Base-by-base conservation (phyloP, 1,140 invertebrate species). In the Listronotus oregonensis region DNA sequence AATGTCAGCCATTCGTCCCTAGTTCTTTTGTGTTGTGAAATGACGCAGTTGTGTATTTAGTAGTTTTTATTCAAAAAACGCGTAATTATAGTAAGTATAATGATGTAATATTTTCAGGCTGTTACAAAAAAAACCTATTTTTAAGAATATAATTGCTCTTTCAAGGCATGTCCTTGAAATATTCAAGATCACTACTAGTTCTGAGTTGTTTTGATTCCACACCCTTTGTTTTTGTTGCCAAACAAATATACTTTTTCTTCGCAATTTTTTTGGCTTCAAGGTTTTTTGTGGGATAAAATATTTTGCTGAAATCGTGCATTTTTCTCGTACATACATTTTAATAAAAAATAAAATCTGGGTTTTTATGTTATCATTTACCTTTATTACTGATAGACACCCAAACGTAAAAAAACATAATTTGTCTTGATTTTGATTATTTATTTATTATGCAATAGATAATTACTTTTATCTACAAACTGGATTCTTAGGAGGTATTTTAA, bases 171-270 rank as follows among this genome's bases (percentile, higher is more conserved):
- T n/a, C 60, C 61, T 63, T 63, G 61, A 54, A 31, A 43, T 39
- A 39, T 59, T 59, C 61, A 55, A 63, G 42, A 34, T 63, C 18
- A 47, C 15, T 37, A 14, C 15, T 49, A 14, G 11, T 18, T 21
- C 54, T 34, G 18, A 40, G 27, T 66, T 66, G 64, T 66, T 66
- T 66, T 51, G 27, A 44, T 55, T 61, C 64, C 64, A 66, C 64
- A 66, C 64, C 64, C 64, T 66, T 61, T 66, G 55, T 66, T 57
- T 65, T 65, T 65, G 63, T 65, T 65, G 54, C 54, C 63, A 65
- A 65, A 65, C 63, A 65, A 65, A 58, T 27, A 4, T 18, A 6
- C 47, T 50, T 17, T 27, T 12, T 46, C 42, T 37, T 11, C 18
- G 7, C 11, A 21, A 7, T 42, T 50, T 55, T 60, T 39, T 14